Base-by-base conservation (phyloP, 2,797 vertebrate species). In the Miichthys miiuy region DNA sequence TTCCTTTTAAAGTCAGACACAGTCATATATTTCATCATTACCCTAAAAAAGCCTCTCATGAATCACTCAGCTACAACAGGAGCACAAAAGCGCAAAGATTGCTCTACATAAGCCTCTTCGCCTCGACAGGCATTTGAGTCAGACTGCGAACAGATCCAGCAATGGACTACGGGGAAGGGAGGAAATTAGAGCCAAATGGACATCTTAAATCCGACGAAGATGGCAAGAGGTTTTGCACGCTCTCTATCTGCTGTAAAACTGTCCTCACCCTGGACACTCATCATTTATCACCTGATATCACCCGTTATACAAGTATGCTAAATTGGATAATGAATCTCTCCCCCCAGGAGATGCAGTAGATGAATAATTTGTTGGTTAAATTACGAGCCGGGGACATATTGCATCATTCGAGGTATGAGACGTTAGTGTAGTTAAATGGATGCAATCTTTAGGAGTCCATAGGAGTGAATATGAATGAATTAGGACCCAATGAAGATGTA, bases 11-110 rank as follows among this genome's bases (percentile, higher is more conserved):
- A 84, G 23, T 48, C 79, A 73, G 93, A 93, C 90, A 86, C 64
- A 79, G 82, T 86, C 88, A 77, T 89, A 89, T 86, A 90, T 92
- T 90, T 90, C 87, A 92, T 92, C 84, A 92, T 94, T 93, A 92
- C 79, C 75, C 82, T 78, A 88, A 91, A 92, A 38, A 91, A 48
- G 79, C 81, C 74, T 75, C 65, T 69, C 70, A 72, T 90, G 86
- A 92, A 91, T 93, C 90, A 88, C 76, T 77, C 42, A 17, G 81
- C 73, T 55, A 57, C 67, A 83, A 60, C 70, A 71, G 72, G 75
- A 70, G 68, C 69, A 75, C 44, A 72, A 74, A 72, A 48, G 69
- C 48, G 60, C 42, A 79, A 67, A 56, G 79, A 77, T 51, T 21
- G 78, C 75, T 66, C 69, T 54, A 62, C 61, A 52, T 56, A 63